Evolutionary conservation across 2,113 vertebrate species (phyloP).

Genomic region (Salvelinus fontinalis): DNA sequence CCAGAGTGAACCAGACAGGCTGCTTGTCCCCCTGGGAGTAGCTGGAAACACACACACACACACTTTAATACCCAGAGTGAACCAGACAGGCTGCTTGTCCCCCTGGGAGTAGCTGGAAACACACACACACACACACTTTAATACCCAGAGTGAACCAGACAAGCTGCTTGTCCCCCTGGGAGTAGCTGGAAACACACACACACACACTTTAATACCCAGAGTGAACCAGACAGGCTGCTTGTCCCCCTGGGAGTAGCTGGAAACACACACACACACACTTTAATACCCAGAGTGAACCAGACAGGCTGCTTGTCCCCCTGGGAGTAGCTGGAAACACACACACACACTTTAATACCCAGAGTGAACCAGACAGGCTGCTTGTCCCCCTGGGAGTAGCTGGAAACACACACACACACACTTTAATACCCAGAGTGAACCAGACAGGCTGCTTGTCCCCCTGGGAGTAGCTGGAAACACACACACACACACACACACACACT

Average conservation of each 20-base stretch:
- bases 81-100: conserved; percentile 86
- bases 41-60: conserved; percentile 55
- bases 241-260: conserved; percentile 82
- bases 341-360: conserved; percentile 79
- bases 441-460: conserved; percentile 83
- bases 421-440: conserved; percentile 92
- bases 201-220: conserved; percentile 80
- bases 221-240: conserved; percentile 89
- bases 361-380: conserved; percentile 89
- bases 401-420: conserved; percentile 36
- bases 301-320: conserved; percentile 83
- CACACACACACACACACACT: no score
- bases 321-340: conserved; percentile 68
- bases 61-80: conserved; percentile 87
- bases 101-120: conserved; percentile 78
- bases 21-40: conserved; percentile 82
- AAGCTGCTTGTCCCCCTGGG: conserved; percentile 81
- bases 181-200: conserved; percentile 67
- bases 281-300: conserved; percentile 92
- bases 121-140: conserved; percentile 49
- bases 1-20: conserved; percentile 90
- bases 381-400: conserved; percentile 82
- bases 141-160: conserved; percentile 93
- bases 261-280: conserved; percentile 36
- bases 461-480: conserved; percentile 68